phyloP scores from a whole-genome alignment of 2,797 vertebrate genomes.

The Netta rufina region DNA sequence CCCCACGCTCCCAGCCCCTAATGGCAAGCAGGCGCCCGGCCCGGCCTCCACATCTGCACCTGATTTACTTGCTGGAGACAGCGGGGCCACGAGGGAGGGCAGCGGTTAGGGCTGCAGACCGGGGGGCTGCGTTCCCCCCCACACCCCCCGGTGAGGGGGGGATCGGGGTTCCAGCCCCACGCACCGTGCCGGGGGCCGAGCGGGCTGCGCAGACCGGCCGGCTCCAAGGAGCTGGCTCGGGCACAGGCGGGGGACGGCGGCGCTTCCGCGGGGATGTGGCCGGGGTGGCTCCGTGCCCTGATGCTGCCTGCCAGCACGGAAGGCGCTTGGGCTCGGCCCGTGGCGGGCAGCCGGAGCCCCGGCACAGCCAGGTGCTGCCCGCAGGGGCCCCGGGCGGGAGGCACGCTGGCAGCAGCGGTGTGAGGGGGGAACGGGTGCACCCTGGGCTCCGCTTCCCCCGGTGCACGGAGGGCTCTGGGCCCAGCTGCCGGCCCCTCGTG shows the following conservation, averaged over 20 bases:
- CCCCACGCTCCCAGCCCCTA: constrained; percentile 2
- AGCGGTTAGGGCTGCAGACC: background rate
- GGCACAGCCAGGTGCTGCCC: background rate
- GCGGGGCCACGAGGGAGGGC: constrained; percentile 8
- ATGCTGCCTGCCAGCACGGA: background rate
- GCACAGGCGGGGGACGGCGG: background rate
- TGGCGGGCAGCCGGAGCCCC: background rate
- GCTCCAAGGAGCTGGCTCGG: background rate
- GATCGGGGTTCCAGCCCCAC: background rate
- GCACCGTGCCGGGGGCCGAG: background rate
- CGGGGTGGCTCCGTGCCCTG: background rate
- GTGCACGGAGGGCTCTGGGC: background rate
- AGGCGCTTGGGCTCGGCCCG: background rate
- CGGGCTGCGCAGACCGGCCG: background rate
- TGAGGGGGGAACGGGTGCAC: background rate
- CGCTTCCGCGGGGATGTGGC: background rate
- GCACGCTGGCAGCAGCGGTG: background rate
- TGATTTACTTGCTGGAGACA: constrained; percentile 47
- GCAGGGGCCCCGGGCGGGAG: accelerated
- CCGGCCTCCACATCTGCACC: constrained; percentile 43
- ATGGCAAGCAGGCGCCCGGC: constrained; percentile 19
- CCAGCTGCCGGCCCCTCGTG: background rate
- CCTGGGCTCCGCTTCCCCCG: accelerated
- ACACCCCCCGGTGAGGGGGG: accelerated
- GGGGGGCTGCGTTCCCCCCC: background rate